Evolutionary conservation across 1,140 invertebrate genomes (phyloP).

Genomic region (Hypothenemus hampei): DNA sequence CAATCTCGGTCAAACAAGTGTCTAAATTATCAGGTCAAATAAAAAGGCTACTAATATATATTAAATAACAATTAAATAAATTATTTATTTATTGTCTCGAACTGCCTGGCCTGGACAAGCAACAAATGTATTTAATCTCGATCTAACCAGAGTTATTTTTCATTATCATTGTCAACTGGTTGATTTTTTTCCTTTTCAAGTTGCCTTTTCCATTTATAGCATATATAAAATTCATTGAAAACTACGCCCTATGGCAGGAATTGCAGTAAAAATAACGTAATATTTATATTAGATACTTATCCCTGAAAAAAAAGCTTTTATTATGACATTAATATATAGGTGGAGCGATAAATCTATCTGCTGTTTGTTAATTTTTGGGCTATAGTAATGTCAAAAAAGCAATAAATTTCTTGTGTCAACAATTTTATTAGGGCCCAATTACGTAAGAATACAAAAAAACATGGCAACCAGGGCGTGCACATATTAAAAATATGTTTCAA

Average conservation of each 20-base stretch:
- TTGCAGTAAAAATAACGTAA: not conserved
- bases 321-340: conserved; percentile 8
- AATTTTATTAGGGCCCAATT: conserved; percentile 7
- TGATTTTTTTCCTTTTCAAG: no score
- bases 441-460: conserved; percentile 6
- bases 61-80: conserved; percentile 6
- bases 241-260: no score
- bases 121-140: conserved; percentile 11
- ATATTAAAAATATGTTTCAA: no score
- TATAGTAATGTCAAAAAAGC: conserved; percentile 3
- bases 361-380: conserved; percentile 7
- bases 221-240: no score
- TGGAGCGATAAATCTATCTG: conserved; percentile 12
- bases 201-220: no score
- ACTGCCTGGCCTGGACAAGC: conserved; percentile 4
- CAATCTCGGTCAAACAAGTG: no score
- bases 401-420: conserved; percentile 12
- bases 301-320: not conserved
- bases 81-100: conserved; percentile 11
- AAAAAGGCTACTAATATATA: conserved; percentile 1
- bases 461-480: no score
- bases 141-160: conserved; percentile 5
- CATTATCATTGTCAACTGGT: conserved; percentile 5
- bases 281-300: not conserved
- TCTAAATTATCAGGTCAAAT: conserved; percentile 9